Base-by-base conservation (phyloP, 2,888 invertebrate genomes). In the Cephalotes varians region DNA sequence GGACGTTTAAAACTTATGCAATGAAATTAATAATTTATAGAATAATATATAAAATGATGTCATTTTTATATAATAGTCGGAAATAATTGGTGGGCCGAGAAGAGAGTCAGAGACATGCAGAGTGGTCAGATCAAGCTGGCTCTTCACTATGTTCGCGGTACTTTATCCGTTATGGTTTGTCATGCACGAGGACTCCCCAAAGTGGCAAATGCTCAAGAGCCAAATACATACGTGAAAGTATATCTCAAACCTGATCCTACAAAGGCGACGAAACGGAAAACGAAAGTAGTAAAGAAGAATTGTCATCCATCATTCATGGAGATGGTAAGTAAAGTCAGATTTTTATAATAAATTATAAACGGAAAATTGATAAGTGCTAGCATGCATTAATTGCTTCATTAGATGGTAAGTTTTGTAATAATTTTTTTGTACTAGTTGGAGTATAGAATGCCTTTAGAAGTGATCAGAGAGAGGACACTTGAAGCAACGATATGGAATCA, bases 291-390 rank as follows among this genome's bases (percentile, higher is more conserved):
- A 1, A 97, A 97, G 91, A 97, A 98, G 89, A 98, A 98, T 93
- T 98, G 98, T 92, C 98, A 99, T 95, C 99, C 99, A 0, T 98
- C 99, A 25, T 99, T 99, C 95, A 99, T 99, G 98, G 98, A 99
- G 96, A 98, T 98, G 97, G 98, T 98, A 95, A 95, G n/a, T 54
- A 21, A 40, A 25, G 7, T 47, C 21, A 56, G 3, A 51, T 56
- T 18, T 60, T 44, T 72, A n/a, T 31, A 21, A 40, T 40, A 15
- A 40, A 25, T 1, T 37, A 25, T 40, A 64, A 25, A 65, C 2
- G 40, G 37, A 64, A 28, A 44, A 64, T 44, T 5, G 1, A 40
- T 40, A 37, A 25, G 5, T 31, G 9, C 18, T 18, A 47, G n/a
- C 1, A 60, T 40, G 10, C 12, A 34, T 18, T 40, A 44, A 60